Evolutionary conservation across 1,140 invertebrate species (phyloP).

Genomic region (Procambarus clarkii): DNA sequence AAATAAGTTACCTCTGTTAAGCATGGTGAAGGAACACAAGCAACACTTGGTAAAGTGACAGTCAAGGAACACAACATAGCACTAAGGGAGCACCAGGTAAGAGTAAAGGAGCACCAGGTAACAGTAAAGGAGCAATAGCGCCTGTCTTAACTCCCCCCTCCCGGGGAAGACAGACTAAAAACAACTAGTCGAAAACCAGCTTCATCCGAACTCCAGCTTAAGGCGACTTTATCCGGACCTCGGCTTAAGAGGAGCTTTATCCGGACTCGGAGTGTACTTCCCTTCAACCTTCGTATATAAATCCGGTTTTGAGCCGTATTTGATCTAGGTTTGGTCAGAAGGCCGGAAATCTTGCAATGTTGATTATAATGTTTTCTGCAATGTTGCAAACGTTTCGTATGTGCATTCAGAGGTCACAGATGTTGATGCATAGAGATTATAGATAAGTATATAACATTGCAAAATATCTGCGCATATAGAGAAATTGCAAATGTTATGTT

Average conservation of each 20-base stretch:
- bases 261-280: not conserved
- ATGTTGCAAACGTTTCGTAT: too few species aligned
- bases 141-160: too few species aligned
- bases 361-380: not conserved
- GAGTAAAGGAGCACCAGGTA: too few species aligned
- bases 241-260: not conserved
- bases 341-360: not conserved
- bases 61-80: not conserved
- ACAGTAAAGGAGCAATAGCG: too few species aligned
- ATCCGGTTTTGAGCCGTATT: conserved; percentile 3
- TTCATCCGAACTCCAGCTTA: too few species aligned
- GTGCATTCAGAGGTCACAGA: not conserved
- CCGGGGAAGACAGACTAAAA: not conserved
- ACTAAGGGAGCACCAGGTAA: too few species aligned
- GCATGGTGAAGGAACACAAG: not conserved
- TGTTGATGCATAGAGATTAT: not conserved
- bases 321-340: not conserved
- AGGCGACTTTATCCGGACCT: too few species aligned
- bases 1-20: too few species aligned
- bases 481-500: too few species aligned
- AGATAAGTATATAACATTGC: not conserved
- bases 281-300: not conserved
- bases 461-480: not conserved
- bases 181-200: not conserved
- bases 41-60: not conserved